Percentiles rank a stretch among this genome's conserved stretches.
phyloP scores from a whole-genome alignment of 2,888 invertebrate species.

The Andrena bicolor region DNA sequence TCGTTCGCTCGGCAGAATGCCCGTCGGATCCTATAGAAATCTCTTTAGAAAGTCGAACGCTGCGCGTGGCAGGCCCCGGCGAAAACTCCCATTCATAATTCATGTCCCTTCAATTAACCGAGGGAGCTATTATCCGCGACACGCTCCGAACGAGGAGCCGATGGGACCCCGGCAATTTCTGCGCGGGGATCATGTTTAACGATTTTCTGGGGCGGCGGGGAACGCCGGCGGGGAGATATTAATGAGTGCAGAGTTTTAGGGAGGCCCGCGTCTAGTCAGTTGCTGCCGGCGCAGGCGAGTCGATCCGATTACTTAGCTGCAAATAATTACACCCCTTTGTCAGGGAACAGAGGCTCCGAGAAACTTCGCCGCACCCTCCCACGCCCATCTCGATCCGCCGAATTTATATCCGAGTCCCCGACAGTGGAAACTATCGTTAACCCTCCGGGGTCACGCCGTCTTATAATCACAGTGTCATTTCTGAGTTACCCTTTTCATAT shows the following conservation, averaged over 20 bases:
- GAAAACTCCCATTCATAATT: conserved; percentile 3
- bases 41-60: conserved; percentile 3
- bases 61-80: not conserved
- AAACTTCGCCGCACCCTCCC: conserved; percentile 22
- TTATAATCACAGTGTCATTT: not conserved
- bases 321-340: conserved; percentile 54
- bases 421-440: conserved; percentile 37
- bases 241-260: not conserved
- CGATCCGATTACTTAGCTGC: conserved; percentile 53
- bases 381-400: not conserved
- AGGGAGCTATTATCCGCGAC: not conserved
- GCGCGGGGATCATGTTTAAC: too few relatives aligned
- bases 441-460: conserved; percentile 5
- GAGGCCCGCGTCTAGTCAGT: conserved; percentile 27
- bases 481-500: too few relatives aligned
- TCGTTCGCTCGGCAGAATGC: not conserved
- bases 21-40: not conserved
- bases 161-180: too few relatives aligned
- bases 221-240: not conserved
- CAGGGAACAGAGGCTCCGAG: not conserved
- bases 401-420: conserved; percentile 16
- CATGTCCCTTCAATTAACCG: conserved; percentile 2
- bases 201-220: not conserved
- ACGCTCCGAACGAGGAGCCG: not conserved
- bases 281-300: conserved; percentile 13